These are phyloP conservation scores for Cyphomyrus discorhynchus DNA, from an alignment of 2,113 vertebrate genomes.

Conservation along the genomic window DNA sequence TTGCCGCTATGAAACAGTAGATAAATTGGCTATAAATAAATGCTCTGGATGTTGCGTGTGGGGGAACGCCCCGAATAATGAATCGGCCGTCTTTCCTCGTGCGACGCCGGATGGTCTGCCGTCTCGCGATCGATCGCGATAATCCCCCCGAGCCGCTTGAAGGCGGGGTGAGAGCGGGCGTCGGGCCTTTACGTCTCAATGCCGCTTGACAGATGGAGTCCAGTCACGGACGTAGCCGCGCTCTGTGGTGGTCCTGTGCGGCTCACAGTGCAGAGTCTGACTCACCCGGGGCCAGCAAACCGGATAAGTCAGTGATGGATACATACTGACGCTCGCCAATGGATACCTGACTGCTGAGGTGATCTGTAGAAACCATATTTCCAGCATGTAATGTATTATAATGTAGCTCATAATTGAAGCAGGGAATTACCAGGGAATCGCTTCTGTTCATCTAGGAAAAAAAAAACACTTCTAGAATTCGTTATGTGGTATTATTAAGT, in stretches of 20 bases:
- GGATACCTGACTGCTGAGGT: background rate
- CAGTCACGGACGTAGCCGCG: background rate
- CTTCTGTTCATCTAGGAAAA: background rate
- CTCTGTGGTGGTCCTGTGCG: background rate
- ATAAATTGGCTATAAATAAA: background rate
- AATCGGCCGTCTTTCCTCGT: background rate
- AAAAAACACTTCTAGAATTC: background rate
- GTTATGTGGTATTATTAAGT: background rate
- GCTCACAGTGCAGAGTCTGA: background rate
- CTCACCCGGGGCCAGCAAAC: background rate
- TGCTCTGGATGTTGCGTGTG: background rate
- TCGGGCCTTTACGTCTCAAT: background rate
- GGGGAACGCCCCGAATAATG: background rate
- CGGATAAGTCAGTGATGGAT: background rate
- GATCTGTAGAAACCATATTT: background rate
- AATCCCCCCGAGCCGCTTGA: background rate
- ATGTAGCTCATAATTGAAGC: background rate
- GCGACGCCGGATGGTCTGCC: background rate
- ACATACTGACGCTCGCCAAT: background rate
- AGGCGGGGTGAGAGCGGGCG: background rate
- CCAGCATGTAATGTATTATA: background rate
- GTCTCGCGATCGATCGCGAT: background rate
- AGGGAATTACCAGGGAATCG: background rate
- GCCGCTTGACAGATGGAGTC: background rate
- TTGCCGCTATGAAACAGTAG: background rate